These are phyloP conservation scores for Triops longicaudatus DNA, from an alignment of 1,140 invertebrate species.

Conservation along the genomic window DNA sequence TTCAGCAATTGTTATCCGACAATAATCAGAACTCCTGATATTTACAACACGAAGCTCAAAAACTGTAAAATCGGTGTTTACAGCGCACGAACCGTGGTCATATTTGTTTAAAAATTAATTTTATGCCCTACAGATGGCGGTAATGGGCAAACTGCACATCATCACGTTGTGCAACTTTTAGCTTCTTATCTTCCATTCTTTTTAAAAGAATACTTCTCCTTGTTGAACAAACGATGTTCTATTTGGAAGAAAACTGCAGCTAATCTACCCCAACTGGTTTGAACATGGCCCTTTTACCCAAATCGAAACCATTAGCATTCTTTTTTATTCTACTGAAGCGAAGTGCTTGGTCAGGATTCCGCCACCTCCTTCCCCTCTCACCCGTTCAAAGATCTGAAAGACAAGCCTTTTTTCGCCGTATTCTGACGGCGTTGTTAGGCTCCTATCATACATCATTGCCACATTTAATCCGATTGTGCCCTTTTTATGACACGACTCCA, in stretches of 20 bases:
- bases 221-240: not conserved
- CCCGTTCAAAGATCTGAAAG: not conserved
- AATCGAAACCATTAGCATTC: slow-evolving; percentile 15
- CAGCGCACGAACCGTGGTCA: too few relatives aligned
- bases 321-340: not conserved
- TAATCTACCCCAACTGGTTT: slow-evolving; percentile 15
- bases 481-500: slow-evolving; percentile 12
- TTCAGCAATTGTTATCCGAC: too few relatives aligned
- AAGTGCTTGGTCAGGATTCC: not conserved
- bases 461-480: slow-evolving; percentile 14
- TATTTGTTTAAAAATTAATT: too few relatives aligned
- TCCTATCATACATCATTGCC: slow-evolving; percentile 12
- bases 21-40: too few relatives aligned
- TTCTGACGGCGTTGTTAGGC: slow-evolving; percentile 9
- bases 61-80: too few relatives aligned
- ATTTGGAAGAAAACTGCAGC: not conserved
- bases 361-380: too few relatives aligned
- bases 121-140: too few relatives aligned
- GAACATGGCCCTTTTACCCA: not conserved
- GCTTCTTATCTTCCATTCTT: too few relatives aligned
- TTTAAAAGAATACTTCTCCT: too few relatives aligned
- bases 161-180: too few relatives aligned
- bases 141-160: too few relatives aligned
- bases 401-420: slow-evolving; percentile 13
- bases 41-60: too few relatives aligned